Evolutionary conservation across 2,888 invertebrate species (phyloP).

Genomic region (Chymomyza procnemis): DNA sequence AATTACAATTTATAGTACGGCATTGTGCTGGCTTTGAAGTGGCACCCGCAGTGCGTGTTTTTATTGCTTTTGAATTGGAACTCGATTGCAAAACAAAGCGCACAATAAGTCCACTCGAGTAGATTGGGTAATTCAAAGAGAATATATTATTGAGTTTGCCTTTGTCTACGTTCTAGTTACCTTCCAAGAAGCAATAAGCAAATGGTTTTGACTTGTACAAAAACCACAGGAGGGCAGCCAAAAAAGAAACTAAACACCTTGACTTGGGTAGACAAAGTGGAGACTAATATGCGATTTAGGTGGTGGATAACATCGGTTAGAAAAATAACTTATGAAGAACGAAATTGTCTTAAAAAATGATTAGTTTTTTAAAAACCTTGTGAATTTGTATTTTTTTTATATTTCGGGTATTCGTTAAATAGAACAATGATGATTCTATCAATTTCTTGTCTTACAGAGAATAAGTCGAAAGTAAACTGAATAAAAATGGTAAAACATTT

Average conservation of each 20-base stretch:
- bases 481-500: too few species aligned
- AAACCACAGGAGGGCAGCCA: background rate
- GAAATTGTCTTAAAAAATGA: background rate
- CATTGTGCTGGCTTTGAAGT: slow-evolving; percentile 40
- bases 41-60: slow-evolving; percentile 68
- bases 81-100: slow-evolving; percentile 66
- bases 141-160: background rate
- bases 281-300: background rate
- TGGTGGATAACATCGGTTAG: background rate
- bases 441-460: too few species aligned
- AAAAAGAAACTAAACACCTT: slow-evolving; percentile 44
- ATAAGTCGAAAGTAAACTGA: too few species aligned
- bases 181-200: slow-evolving; percentile 66
- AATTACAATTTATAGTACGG: slow-evolving; percentile 48
- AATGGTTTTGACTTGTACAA: slow-evolving; percentile 19
- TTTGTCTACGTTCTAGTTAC: slow-evolving; percentile 49
- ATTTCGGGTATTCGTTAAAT: too few species aligned
- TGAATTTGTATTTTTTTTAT: too few species aligned
- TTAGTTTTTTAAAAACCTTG: background rate
- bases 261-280: slow-evolving; percentile 19
- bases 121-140: background rate
- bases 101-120: slow-evolving; percentile 10
- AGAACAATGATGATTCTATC: too few species aligned
- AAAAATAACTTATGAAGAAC: background rate
- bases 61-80: slow-evolving; percentile 71